Base-by-base conservation (phyloP, 2,888 invertebrate genomes). In the Anthrax anthrax region DNA sequence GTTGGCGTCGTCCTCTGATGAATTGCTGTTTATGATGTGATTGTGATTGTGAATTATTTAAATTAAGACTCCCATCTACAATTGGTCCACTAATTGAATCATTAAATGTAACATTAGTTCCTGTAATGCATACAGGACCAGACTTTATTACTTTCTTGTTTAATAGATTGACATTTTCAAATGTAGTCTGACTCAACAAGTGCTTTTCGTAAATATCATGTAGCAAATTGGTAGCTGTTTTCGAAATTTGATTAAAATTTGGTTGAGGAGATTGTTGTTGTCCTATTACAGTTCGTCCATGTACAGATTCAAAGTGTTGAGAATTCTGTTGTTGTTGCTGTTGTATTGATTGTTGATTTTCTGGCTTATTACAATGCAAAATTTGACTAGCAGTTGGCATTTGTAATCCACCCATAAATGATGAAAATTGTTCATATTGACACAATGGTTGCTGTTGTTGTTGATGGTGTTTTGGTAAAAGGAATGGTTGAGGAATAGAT, bases 221-320 rank as follows among this genome's bases (percentile, higher is more conserved):
- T 56, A 61, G 55, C 51, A 59, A 55, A 58, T 60, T 59, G 51
- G 61, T 58, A 46, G 62, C 57, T 50, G 59, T 60, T 58, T 60
- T 62, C 16, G 61, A 60, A 55, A 60, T 62, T 56, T 62, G 61
- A 61, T 62, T 61, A 57, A 60, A 61, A 56, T 59, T 56, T 50
- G 53, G 52, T 41, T 37, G 40, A 19, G 41, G 46, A 40, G 36
- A 36, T 32, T 53, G 50, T 13, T 47, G 52, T 41, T 54, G 53
- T 50, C 9, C 23, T 10, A n/a, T 4, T 32, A 14, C 12, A 27
- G 32, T 34, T 8, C 17, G 14, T 14, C 13, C n/a, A 13, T 37
- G 32, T 6, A 17, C 51, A 41, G 37, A 48, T 47, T 14, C 37
- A 42, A 18, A 39, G 41, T 49, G 41, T 40, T 47, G 45, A 16